Conservation (phyloP, 2,888 invertebrate genomes). For the Rutpela maculata region DNA sequence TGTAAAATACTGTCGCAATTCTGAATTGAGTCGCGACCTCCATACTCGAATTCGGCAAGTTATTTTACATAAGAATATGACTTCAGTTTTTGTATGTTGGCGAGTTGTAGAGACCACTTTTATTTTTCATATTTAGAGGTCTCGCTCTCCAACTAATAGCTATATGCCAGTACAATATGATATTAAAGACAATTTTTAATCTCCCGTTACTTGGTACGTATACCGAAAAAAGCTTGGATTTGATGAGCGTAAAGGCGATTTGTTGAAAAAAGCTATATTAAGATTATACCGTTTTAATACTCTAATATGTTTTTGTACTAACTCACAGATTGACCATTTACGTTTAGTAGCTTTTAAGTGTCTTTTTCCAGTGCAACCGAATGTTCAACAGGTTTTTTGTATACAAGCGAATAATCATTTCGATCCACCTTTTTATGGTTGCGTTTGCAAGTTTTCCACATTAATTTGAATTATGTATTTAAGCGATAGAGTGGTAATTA, state of each 20-base stretch:
- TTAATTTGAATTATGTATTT: constrained; percentile 1
- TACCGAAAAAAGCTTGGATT: background rate
- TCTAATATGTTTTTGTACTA: constrained; percentile 6
- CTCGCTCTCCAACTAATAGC: too few species aligned
- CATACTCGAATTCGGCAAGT: too few species aligned
- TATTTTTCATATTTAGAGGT: too few species aligned
- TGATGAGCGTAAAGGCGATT: constrained; percentile 18
- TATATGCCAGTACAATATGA: constrained; percentile 1
- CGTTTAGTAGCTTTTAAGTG: constrained; percentile 4
- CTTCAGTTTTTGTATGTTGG: too few species aligned
- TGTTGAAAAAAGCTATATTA: constrained; percentile 12
- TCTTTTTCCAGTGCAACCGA: background rate
- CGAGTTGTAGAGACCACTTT: too few species aligned
- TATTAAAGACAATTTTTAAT: background rate
- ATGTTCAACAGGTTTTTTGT: background rate
- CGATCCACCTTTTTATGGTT: background rate
- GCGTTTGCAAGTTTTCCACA: background rate
- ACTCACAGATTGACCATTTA: constrained; percentile 1
- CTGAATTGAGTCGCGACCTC: too few species aligned
- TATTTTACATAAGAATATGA: too few species aligned
- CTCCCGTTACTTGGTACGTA: background rate
- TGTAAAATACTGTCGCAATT: too few species aligned
- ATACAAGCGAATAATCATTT: constrained; percentile 4
- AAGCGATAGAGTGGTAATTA: background rate
- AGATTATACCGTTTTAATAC: constrained; percentile 20